Base-by-base conservation (phyloP, 2,797 vertebrate species). In the Myripristis jacobus region DNA sequence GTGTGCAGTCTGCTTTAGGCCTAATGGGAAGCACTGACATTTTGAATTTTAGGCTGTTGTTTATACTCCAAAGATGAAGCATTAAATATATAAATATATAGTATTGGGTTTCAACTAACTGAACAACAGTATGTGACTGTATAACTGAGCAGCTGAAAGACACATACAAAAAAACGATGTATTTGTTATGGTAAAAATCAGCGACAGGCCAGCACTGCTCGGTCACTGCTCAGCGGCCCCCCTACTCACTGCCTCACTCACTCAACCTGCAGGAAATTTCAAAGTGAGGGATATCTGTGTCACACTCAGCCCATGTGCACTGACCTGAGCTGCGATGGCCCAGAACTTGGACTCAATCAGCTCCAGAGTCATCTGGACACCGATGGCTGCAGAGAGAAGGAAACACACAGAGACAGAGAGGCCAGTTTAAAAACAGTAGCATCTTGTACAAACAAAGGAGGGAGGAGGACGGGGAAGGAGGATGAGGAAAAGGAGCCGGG, bases 311-410 rank as follows among this genome's bases (percentile, higher is more conserved):
- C 24, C 22, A 38, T 1, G 5, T 22, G 31, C 47, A 56, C 79
- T 74, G 58, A 93, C 92, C 87, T 93, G 90, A 63, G 52, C 61
- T 31, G 80, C 27, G 0, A 85, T 85, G 66, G 81, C 55, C 89
- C 86, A 87, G 54, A 93, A 92, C 73, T 2, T 91, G 55, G 85
- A 86, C 75, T 91, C 89, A 0, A 93, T 22, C 65, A 82, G 0
- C 7, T 82, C 87, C 21, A 92, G 70, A 55, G 88, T 88, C 88
- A 92, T 87, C 83, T 93, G 92, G 12, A 92, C 79, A 4, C 92
- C 91, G 0, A 87, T 82, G 52, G 90, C 92, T 92, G 78, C 15
- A 77, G 55, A 82, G 4, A 86, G 16, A 77, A 7, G 67, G 22
- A 67, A 36, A 70, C 2, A 22, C 3, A 67, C 36, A 59, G 27